Base-by-base conservation (phyloP, 2,113 vertebrate species). In the Atractosteus spatula region DNA sequence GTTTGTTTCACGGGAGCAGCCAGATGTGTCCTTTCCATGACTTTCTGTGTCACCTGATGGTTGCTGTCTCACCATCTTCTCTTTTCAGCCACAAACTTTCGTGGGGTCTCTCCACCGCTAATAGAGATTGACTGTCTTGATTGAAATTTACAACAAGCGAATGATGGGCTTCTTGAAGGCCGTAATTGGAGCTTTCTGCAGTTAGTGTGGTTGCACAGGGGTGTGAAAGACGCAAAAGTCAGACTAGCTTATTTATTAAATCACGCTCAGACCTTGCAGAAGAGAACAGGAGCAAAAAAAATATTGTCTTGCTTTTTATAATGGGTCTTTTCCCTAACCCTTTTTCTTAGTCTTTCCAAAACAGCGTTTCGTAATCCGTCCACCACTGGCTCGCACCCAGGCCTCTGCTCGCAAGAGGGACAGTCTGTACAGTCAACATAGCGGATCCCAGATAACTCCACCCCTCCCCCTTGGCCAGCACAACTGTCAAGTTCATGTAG, bases 71-170 rank as follows among this genome's bases (percentile, higher is more conserved):
- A 77, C 73, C 70, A 70, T 59, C 72, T 59, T 7, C 13, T 74
- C 43, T 42, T 43, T 62, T 59, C 62, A 11, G 61, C 62, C 17
- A 29, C 17, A 17, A 14, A 61, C 64, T 47, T 71, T 74, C 66
- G 72, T 63, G 66, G 42, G 45, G 61, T 72, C 57, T 7, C 8
- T 41, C 71, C 72, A 54, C 70, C 45, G 66, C 42, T 29, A 62
- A 69, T 74, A 62, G 66, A 74, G 72, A 77, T 72, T 70, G 75
- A 74, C 67, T 62, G 66, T 69, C 69, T 71, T 62, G 44, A 69
- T 57, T 29, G 57, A 55, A 42, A 73, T 43, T 2, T 55, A 69
- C 65, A 57, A 6, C 6, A 11, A 17, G 41, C 68, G 11, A 61
- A n/a, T 43, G 51, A 65, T 16, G 54, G 54, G 43, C 61, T 41